phyloP scores from a whole-genome alignment of 2,888 invertebrate species.

The Cephus sareptanus region DNA sequence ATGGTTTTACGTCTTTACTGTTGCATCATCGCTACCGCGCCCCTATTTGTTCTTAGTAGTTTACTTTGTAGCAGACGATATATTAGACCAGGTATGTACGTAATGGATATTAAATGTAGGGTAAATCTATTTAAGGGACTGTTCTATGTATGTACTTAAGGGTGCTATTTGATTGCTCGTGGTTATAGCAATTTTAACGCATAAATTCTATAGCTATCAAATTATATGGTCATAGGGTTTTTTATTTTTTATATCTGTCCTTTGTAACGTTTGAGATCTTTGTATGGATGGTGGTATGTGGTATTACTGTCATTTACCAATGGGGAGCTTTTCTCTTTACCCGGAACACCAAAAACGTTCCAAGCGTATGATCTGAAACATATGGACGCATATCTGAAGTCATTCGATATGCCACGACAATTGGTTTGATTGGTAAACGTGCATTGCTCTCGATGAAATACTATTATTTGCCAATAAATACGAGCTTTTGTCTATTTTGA shows the following conservation, averaged over 20 bases:
- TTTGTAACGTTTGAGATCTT: neutral
- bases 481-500: neutral
- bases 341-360: neutral
- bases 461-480: constrained; percentile 36
- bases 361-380: neutral
- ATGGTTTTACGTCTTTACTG: neutral
- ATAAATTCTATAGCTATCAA: too few species aligned
- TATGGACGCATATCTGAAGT: neutral
- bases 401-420: constrained; percentile 7
- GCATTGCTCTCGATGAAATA: constrained; percentile 22
- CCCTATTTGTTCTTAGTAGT: neutral
- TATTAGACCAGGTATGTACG: neutral
- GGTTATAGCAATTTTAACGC: too few species aligned
- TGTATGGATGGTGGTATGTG: neutral
- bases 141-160: neutral
- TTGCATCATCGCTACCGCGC: neutral
- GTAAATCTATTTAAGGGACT: neutral
- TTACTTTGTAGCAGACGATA: neutral
- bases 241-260: neutral
- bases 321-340: neutral
- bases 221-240: neutral
- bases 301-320: neutral
- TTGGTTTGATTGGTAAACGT: constrained; percentile 28
- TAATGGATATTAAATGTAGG: neutral
- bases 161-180: neutral